Evolutionary conservation across 2,113 vertebrate species (phyloP), one percentile per base, ranked within the genome.

Genomic region (Leucoraja erinaceus): DNA sequence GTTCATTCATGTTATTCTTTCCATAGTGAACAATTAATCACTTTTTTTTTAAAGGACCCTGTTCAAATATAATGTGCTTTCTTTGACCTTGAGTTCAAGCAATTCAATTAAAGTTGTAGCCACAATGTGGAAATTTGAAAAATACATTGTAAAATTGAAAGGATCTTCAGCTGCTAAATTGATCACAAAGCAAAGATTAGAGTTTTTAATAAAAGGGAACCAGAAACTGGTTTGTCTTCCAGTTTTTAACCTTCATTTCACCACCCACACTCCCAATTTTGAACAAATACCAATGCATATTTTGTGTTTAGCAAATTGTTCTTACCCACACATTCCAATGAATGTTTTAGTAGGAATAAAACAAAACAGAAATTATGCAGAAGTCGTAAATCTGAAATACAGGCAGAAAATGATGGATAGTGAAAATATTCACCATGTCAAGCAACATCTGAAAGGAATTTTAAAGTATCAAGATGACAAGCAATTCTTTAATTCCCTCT

Each of bases 81-180:
- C 28, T 66, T 66, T 68, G 59, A 20, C 28, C 33, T 66, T 68
- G 59, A 20, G 84, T n/a, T 90, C n/a, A 90, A 63, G 28, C 31
- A 90, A n/a, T 10, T 90, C 61, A 90, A 66, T 90, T 90, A 90
- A 33, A 90, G n/a, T 90, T 90, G 33, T 16, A 90, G 33, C 86
- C 31, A 61, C 61, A 68, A 90, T 33, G n/a, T 70, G 63, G 86
- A 31, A 90, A 63, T 12, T 8, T 90, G 6, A 38, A 5, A 90
- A 90, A 90, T 68, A 22, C 33, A 8, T 68, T 66, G 8, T 68
- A 33, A 66, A 90, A 68, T 70, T 90, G 66, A n/a, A 70, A 70
- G 12, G 22, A 12, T 84, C 56, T 25, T 22, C 31, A 90, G 63
- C 14, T 33, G 31, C 86, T 70, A 31, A 90, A 90, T 90, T 70